These are phyloP conservation scores for Protobothrops mucrosquamatus DNA, from an alignment of 2,113 vertebrate genomes.

Conservation along the genomic window DNA sequence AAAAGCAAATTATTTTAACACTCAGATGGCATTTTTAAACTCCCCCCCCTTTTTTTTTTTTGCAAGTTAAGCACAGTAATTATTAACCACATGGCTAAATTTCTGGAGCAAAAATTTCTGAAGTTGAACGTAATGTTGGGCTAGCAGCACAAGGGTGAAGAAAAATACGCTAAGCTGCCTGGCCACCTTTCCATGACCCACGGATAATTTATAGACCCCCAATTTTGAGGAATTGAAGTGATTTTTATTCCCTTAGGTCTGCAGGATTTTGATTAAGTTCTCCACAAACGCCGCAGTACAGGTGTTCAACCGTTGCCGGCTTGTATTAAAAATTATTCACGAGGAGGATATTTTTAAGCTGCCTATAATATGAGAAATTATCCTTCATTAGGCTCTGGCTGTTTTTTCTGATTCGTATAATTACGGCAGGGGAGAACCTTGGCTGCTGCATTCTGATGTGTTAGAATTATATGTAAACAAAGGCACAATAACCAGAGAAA, in stretches of 20 bases:
- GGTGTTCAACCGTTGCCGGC: constrained; percentile 64
- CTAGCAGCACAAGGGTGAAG: neutral
- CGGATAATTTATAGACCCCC: neutral
- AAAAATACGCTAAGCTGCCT: neutral
- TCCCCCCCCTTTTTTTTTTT: neutral
- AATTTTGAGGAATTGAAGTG: neutral
- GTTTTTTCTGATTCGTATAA: constrained; percentile 73
- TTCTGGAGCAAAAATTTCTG: neutral
- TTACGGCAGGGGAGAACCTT: constrained; percentile 65
- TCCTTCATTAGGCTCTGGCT: constrained; percentile 77
- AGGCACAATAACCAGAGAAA: constrained; percentile 70
- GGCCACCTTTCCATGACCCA: neutral
- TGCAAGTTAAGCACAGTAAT: neutral
- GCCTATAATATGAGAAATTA: constrained; percentile 78
- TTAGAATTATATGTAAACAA: constrained; percentile 74
- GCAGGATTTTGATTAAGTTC: constrained; percentile 26
- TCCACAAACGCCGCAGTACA: constrained; percentile 46
- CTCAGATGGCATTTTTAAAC: neutral
- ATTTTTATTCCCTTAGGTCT: neutral
- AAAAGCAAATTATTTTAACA: neutral
- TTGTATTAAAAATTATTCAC: constrained; percentile 75
- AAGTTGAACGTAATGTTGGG: neutral
- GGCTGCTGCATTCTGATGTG: constrained; percentile 71
- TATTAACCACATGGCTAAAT: neutral
- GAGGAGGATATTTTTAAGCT: constrained; percentile 67